A percentile compares a stretch with the other conserved stretches of the same genome.
phyloP scores from a whole-genome alignment of 2,888 invertebrate species.

The Brachypalpus laphriformis region DNA sequence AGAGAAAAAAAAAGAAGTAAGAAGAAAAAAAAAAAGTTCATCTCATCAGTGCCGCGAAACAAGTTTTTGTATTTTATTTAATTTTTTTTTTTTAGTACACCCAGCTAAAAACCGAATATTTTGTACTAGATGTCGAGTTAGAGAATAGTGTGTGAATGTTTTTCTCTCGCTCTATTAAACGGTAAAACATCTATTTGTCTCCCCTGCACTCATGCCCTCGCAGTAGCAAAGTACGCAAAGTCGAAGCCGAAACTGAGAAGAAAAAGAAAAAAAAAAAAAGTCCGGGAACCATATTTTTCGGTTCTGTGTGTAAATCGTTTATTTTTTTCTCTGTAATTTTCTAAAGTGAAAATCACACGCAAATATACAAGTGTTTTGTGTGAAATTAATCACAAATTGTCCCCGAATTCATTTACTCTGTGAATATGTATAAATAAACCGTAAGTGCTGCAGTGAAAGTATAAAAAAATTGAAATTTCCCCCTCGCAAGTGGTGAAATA shows the following conservation, averaged over 20 bases:
- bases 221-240: slow-evolving; percentile 65
- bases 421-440: slow-evolving; percentile 56
- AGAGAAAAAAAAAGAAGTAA: slow-evolving; percentile 60
- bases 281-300: slow-evolving; percentile 77
- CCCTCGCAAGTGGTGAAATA: slow-evolving; percentile 65
- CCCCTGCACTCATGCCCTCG: slow-evolving; percentile 41
- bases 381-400: slow-evolving; percentile 47
- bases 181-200: slow-evolving; percentile 26
- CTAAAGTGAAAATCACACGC: slow-evolving; percentile 57
- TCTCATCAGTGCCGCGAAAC: slow-evolving; percentile 66
- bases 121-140: slow-evolving; percentile 50
- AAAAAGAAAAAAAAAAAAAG: no score
- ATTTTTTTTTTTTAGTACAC: slow-evolving; percentile 60
- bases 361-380: slow-evolving; percentile 65
- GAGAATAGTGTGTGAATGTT: not conserved
- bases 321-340: slow-evolving; percentile 66
- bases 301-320: slow-evolving; percentile 68
- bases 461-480: slow-evolving; percentile 38
- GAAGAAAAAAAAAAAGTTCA: slow-evolving; percentile 44
- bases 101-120: slow-evolving; percentile 2
- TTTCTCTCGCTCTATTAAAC: slow-evolving; percentile 19
- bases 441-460: slow-evolving; percentile 58
- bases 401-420: slow-evolving; percentile 35
- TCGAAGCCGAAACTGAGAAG: slow-evolving; percentile 73
- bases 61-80: slow-evolving; percentile 70